Evolutionary conservation across 2,797 vertebrate species (phyloP).

Genomic region (Acridotheres tristis): DNA sequence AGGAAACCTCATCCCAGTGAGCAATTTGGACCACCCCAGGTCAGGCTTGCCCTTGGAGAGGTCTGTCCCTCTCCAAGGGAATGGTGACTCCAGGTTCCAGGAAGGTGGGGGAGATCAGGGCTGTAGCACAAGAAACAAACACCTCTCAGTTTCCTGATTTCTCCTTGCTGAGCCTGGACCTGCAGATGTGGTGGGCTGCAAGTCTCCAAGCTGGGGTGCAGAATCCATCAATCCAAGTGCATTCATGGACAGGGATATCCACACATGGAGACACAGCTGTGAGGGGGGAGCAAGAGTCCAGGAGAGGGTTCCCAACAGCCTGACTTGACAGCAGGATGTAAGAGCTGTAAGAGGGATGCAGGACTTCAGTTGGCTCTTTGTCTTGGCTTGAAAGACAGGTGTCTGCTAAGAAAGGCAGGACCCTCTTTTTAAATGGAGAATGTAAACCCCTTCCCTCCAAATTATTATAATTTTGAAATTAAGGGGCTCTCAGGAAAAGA

Average conservation of each 20-base stretch:
- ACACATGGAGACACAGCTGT: rapidly evolving
- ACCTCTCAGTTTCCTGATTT: background rate
- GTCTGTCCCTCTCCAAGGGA: too few species aligned
- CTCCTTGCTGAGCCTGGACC: background rate
- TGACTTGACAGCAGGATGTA: background rate
- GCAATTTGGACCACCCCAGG: background rate
- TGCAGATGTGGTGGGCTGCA: background rate
- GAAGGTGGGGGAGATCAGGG: background rate
- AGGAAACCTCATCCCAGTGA: rapidly evolving
- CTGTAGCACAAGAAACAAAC: background rate
- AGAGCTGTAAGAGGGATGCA: too few species aligned
- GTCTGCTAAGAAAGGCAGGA: too few species aligned
- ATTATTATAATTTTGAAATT: too few species aligned
- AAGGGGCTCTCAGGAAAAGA: too few species aligned
- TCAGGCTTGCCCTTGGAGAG: too few species aligned
- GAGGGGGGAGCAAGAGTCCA: background rate
- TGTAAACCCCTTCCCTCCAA: too few species aligned
- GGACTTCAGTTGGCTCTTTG: too few species aligned
- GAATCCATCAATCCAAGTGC: rapidly evolving
- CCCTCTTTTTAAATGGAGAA: too few species aligned
- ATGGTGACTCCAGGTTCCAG: background rate
- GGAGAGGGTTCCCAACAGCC: background rate
- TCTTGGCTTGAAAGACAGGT: too few species aligned
- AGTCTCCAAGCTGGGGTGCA: background rate
- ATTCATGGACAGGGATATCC: rapidly evolving